Evolutionary conservation across 2,113 vertebrate species (phyloP).

Genomic region (Chrysemys picta): DNA sequence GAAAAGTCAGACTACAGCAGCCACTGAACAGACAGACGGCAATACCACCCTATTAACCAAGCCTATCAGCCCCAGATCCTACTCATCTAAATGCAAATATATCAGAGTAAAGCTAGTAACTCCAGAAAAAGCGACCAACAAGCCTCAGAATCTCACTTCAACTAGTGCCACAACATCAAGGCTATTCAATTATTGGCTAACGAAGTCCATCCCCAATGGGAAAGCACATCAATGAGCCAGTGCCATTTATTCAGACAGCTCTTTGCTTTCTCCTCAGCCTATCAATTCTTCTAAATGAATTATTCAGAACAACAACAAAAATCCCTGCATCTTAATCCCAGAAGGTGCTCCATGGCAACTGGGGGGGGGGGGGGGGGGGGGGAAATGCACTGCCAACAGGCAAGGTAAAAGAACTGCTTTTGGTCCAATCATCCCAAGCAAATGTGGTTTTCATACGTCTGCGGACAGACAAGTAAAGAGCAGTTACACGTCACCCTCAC

Average conservation of each 20-base stretch:
- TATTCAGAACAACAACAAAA: neutral
- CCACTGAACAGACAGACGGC: neutral
- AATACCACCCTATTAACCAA: neutral
- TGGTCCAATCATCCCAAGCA: neutral
- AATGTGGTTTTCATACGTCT: neutral
- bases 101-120: too few relatives aligned
- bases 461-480: too few relatives aligned
- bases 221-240: neutral
- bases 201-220: neutral
- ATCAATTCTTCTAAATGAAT: neutral
- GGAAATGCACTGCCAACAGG: neutral
- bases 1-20: neutral
- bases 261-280: neutral
- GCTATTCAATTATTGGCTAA: too few relatives aligned
- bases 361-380: neutral
- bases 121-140: too few relatives aligned
- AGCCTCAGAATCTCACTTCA: too few relatives aligned
- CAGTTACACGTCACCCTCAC: too few relatives aligned
- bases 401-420: neutral
- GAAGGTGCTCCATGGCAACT: neutral
- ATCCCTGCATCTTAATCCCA: neutral
- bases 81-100: too few relatives aligned
- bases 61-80: too few relatives aligned
- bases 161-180: too few relatives aligned
- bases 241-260: neutral